A percentile compares a stretch with the other conserved stretches of the same genome.
Evolutionary conservation across 2,113 vertebrate species (phyloP).

Genomic region (Apus apus): DNA sequence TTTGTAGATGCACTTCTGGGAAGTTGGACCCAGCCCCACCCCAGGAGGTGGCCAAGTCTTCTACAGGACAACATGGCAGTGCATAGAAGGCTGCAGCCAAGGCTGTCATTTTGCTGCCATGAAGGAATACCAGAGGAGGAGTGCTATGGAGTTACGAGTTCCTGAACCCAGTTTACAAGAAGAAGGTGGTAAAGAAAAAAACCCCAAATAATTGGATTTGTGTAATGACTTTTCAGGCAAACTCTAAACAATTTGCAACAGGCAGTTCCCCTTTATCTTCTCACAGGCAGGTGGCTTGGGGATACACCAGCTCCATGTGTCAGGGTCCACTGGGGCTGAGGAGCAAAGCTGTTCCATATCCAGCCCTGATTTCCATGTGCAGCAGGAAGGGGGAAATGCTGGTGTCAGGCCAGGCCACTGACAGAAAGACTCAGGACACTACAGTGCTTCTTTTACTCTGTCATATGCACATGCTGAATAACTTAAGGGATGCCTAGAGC

Average conservation of each 20-base stretch:
- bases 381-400: not conserved
- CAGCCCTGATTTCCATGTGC: not conserved
- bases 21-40: not conserved
- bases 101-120: not conserved
- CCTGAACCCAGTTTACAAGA: not conserved
- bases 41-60: not conserved
- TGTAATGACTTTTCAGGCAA: not conserved
- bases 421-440: not conserved
- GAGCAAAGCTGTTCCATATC: not conserved
- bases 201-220: not conserved
- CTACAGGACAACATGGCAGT: not conserved
- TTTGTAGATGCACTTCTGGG: not conserved
- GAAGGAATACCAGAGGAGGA: not conserved
- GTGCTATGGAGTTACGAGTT: not conserved
- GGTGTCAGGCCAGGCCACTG: not conserved
- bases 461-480: not conserved
- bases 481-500: not conserved
- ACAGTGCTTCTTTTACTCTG: not conserved
- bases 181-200: not conserved
- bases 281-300: constrained; percentile 9
- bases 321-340: not conserved
- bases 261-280: constrained; percentile 46
- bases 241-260: not conserved
- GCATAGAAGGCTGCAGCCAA: not conserved
- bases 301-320: not conserved